Conservation (phyloP, 2,888 invertebrate genomes). For the Drosophila acutilabella region DNA sequence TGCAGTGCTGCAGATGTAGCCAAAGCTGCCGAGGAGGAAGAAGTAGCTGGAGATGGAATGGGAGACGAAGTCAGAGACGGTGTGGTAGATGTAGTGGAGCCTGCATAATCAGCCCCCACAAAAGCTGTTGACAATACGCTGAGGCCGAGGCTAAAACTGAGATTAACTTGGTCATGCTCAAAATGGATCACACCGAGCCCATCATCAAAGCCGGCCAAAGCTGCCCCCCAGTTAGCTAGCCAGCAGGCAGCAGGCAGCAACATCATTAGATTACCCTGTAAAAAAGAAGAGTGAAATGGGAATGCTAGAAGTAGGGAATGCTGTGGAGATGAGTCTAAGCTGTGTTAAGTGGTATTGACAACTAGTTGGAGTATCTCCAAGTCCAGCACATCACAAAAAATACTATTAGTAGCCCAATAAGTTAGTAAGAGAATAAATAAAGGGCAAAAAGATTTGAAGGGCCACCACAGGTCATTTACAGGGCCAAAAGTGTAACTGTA, state of each 20-base stretch:
- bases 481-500: too few species aligned
- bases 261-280: slow-evolving; percentile 32
- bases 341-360: too few species aligned
- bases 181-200: slow-evolving; percentile 61
- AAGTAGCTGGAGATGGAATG: slow-evolving; percentile 2
- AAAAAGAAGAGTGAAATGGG: neutral
- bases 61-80: neutral
- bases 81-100: slow-evolving; percentile 3
- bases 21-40: slow-evolving; percentile 16
- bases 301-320: neutral
- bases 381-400: too few species aligned
- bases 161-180: slow-evolving; percentile 60
- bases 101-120: slow-evolving; percentile 60
- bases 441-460: too few species aligned
- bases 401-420: too few species aligned
- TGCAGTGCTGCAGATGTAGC: neutral
- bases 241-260: slow-evolving; percentile 20
- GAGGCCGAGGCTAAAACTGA: slow-evolving; percentile 4
- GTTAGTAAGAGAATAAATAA: too few species aligned
- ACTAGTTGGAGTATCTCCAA: too few species aligned
- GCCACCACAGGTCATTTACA: neutral
- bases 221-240: slow-evolving; percentile 20
- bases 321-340: too few species aligned
- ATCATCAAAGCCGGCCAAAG: slow-evolving; percentile 47
- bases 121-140: slow-evolving; percentile 55